A percentile compares a stretch with the other conserved stretches of the same genome.
phyloP scores from a whole-genome alignment of 2,113 vertebrate species.

The Ageneiosus marmoratus region DNA sequence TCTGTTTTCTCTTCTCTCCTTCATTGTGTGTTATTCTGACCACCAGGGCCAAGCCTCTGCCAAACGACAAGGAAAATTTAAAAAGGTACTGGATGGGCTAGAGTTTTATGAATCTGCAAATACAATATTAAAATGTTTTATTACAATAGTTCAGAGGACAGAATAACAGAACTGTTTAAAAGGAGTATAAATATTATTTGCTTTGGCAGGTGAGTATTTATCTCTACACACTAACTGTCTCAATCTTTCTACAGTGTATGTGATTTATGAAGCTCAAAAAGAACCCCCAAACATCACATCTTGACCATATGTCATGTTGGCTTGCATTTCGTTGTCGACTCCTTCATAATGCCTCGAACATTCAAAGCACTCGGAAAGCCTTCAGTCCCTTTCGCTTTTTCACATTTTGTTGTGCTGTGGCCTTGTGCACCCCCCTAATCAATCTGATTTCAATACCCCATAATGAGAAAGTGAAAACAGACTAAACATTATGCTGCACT shows the following conservation, averaged over 20 bases:
- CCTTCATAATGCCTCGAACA: not conserved
- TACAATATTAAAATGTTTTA: conserved; percentile 33
- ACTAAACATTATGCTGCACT: no score
- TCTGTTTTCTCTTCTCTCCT: conserved; percentile 91
- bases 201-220: not conserved
- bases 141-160: not conserved
- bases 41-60: conserved; percentile 99
- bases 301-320: conserved; percentile 21
- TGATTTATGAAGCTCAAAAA: conserved; percentile 7
- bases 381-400: no score
- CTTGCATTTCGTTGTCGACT: conserved; percentile 5
- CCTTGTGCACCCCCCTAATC: no score
- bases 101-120: conserved; percentile 68
- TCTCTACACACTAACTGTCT: not conserved
- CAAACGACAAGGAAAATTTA: conserved; percentile 99
- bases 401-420: no score
- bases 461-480: no score
- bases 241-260: not conserved
- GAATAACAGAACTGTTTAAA: conserved; percentile 5
- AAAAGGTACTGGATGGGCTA: conserved; percentile 98
- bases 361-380: no score
- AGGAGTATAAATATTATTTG: not conserved
- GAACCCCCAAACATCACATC: conserved; percentile 15
- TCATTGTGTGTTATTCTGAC: conserved; percentile 98
- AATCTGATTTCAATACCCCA: no score